These are phyloP conservation scores for Cathartes aura DNA, from an alignment of 2,113 vertebrate genomes.

Conservation along the genomic window DNA sequence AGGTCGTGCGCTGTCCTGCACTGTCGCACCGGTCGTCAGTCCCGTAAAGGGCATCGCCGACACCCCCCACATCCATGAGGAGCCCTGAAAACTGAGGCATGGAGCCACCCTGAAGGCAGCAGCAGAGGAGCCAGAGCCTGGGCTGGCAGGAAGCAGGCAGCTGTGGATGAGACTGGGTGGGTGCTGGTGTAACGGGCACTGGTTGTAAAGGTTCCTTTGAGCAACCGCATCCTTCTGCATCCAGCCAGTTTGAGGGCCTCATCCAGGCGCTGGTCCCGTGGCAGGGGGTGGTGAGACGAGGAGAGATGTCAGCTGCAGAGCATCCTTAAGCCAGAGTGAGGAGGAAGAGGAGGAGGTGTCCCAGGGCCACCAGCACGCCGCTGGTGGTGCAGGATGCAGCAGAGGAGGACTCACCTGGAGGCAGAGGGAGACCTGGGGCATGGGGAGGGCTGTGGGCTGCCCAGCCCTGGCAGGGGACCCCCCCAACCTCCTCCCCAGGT, in stretches of 20 bases:
- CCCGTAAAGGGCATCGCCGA: accelerated
- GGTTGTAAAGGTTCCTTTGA: not conserved
- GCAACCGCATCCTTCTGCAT: accelerated
- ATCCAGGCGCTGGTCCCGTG: accelerated
- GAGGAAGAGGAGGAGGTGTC: not conserved
- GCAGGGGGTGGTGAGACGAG: accelerated
- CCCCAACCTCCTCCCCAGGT: accelerated
- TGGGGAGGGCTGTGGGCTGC: not conserved
- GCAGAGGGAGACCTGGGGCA: accelerated
- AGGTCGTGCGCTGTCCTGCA: accelerated
- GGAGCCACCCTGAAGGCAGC: not conserved
- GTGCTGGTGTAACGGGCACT: not conserved
- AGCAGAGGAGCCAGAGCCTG: not conserved
- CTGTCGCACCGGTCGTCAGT: accelerated
- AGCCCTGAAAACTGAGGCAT: not conserved
- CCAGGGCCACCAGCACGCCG: not conserved
- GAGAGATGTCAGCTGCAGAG: accelerated
- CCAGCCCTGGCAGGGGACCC: not conserved
- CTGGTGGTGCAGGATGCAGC: not conserved
- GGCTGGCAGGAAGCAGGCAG: not conserved
- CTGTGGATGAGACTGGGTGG: not conserved
- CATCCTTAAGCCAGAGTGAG: not conserved
- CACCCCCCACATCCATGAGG: not conserved
- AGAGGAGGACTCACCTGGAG: not conserved
- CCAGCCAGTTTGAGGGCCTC: accelerated